Evolutionary conservation across 2,113 vertebrate genomes (phyloP).

Genomic region (Mobula hypostoma): DNA sequence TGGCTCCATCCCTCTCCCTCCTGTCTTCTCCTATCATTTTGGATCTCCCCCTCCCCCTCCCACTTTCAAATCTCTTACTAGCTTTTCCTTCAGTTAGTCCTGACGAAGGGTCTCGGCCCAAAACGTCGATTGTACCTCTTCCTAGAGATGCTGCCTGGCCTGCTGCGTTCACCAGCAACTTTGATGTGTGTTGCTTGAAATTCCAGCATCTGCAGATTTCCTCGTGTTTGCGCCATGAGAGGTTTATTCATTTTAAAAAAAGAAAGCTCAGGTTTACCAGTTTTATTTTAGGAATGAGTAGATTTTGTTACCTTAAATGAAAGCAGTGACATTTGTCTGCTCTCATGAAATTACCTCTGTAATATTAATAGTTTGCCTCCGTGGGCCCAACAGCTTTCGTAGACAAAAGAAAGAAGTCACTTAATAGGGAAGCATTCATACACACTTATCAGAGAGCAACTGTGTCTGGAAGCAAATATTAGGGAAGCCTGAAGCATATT

Average conservation of each 20-base stretch:
- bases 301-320: not conserved
- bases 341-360: not conserved
- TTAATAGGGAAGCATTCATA: not conserved
- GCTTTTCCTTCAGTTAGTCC: too few relatives aligned
- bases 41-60: too few relatives aligned
- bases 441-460: not conserved
- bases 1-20: too few relatives aligned
- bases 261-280: not conserved
- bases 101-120: too few relatives aligned
- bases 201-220: too few relatives aligned
- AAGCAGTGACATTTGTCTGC: not conserved
- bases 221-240: not conserved
- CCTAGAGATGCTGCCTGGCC: too few relatives aligned
- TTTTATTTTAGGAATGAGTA: not conserved
- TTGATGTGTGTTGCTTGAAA: too few relatives aligned
- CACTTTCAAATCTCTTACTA: too few relatives aligned
- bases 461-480: not conserved
- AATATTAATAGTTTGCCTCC: not conserved
- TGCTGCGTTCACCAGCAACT: too few relatives aligned
- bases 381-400: not conserved
- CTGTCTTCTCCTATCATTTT: too few relatives aligned
- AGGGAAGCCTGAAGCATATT: conserved; percentile 8
- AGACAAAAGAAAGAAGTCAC: conserved; percentile 10
- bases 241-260: too few relatives aligned
- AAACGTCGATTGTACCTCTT: too few relatives aligned